Base-by-base conservation (phyloP, 2,797 vertebrate species). In the Echeneis naucrates region DNA sequence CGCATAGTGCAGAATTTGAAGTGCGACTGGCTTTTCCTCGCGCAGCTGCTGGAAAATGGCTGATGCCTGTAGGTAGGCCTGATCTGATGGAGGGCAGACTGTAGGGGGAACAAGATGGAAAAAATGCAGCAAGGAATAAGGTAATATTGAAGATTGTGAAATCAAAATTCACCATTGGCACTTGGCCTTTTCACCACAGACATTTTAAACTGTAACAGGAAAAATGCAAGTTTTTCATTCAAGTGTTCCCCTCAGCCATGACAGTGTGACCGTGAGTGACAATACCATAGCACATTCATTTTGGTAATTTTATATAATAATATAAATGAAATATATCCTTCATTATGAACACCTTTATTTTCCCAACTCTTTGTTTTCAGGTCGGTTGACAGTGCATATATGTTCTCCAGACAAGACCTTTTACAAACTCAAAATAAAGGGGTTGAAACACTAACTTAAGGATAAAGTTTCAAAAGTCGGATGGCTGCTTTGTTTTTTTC, bases 1-100 rank as follows among this genome's bases (percentile, higher is more conserved):
- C 1, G 89, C 93, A 5, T 97, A 97, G 7, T 19, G 88, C 58
- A 97, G 89, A 38, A 86, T 51, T 2, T 79, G 76, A 52, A 62
- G 87, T 19, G 90, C 79, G 2, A 81, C 78, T 0, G 82, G 77
- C 86, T 94, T 96, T 68, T 96, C 93, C 8, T 67, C 56, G 27
- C 37, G 91, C 75, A 97, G 94, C 48, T 86, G 84, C 84, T 94
- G 95, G 84, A 98, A 99, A 85, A 97, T 88, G 61, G 89, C 93
- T 2, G 97, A 96, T 16, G 97, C 96, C 23, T 90, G 94, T n/a
- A 93, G 17, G 80, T 95, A 98, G 23, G 95, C 72, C 0, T 83
- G 78, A 73, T 97, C 96, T 0, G 92, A 91, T 30, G 87, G 94
- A 33, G 73, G 72, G 38, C 51, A 63, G 57, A 11, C 87, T 83